These are phyloP conservation scores for Uropsilus gracilis DNA, from an alignment of 2,113 vertebrate species.

Conservation along the genomic window DNA sequence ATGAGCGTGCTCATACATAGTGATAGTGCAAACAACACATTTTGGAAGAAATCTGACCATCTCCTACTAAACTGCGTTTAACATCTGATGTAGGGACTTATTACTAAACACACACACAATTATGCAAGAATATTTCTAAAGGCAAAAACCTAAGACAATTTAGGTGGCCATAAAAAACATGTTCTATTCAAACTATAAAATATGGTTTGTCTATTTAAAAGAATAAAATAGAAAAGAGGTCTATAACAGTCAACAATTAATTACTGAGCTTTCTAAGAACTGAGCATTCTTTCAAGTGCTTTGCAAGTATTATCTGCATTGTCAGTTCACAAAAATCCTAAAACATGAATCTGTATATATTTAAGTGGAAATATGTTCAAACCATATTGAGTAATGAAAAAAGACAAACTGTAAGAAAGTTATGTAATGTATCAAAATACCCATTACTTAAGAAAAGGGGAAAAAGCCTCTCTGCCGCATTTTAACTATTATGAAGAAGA, in stretches of 20 bases:
- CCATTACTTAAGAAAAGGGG: background rate
- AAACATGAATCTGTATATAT: background rate
- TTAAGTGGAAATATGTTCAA: background rate
- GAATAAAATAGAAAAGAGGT: background rate
- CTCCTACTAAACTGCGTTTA: background rate
- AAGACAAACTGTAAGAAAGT: background rate
- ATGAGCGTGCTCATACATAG: background rate
- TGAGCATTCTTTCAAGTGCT: background rate
- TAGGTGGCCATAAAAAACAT: background rate
- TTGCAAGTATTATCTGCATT: background rate
- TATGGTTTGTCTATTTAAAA: background rate
- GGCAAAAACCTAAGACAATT: background rate
- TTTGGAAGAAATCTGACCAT: background rate
- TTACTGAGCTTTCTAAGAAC: background rate
- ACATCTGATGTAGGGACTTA: background rate
- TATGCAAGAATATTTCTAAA: background rate
- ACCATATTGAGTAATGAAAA: background rate
- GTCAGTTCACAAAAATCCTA: constrained; percentile 25
- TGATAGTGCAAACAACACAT: background rate
- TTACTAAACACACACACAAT: background rate
- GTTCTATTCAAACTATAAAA: background rate
- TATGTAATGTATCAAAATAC: background rate
- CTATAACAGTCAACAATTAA: background rate
- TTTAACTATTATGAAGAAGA: background rate
- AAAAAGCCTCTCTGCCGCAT: background rate